phyloP scores from a whole-genome alignment of 2,113 vertebrate genomes.

The Meleagris gallopavo region DNA sequence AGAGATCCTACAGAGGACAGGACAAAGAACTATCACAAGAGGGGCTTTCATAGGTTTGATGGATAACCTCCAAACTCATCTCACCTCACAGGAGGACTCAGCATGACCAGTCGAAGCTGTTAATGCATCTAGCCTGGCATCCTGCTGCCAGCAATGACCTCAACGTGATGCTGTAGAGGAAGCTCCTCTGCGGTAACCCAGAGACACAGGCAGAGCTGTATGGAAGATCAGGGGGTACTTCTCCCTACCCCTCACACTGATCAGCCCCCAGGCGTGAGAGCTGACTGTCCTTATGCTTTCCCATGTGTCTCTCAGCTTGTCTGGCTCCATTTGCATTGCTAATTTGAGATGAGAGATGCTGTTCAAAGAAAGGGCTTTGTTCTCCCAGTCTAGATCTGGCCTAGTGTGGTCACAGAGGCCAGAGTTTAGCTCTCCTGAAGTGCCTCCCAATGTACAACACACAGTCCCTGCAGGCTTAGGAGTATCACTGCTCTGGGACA shows the following conservation, averaged over 20 bases:
- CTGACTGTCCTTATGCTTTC: conserved; percentile 33
- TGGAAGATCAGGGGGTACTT: not conserved
- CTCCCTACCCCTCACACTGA: not conserved
- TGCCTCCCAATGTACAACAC: not conserved
- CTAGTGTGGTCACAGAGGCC: not conserved
- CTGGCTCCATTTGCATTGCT: conserved; percentile 50
- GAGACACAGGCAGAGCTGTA: fast-evolving
- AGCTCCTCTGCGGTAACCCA: not conserved
- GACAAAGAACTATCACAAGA: conserved; percentile 36
- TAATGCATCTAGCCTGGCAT: not conserved
- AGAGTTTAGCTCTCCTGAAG: not conserved
- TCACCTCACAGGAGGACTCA: conserved; percentile 56
- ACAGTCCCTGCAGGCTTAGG: not conserved
- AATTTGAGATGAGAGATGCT: conserved; percentile 44
- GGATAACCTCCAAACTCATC: conserved; percentile 39
- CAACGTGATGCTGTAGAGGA: not conserved
- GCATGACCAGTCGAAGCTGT: not conserved
- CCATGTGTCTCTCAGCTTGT: conserved; percentile 44
- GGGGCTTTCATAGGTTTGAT: not conserved
- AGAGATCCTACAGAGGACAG: conserved; percentile 23
- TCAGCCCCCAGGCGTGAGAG: conserved; percentile 45
- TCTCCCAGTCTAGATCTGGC: not conserved
- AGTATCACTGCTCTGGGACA: not conserved
- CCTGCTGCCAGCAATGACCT: not conserved
- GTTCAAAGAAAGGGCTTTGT: conserved; percentile 42